Conservation (phyloP, 2,113 vertebrate genomes). For the Callorhinus ursinus region DNA sequence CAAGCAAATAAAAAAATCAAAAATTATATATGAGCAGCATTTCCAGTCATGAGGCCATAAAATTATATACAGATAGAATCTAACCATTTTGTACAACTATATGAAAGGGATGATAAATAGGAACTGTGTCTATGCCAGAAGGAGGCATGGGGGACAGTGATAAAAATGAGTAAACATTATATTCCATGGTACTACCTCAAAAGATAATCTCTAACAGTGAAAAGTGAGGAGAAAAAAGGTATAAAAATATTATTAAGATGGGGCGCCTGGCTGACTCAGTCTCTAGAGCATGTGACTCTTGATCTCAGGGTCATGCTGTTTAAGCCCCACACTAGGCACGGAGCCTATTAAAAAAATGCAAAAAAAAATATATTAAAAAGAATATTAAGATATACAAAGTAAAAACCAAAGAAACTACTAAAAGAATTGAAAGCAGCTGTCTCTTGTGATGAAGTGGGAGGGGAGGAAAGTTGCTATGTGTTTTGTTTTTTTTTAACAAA, state of each 20-base stretch:
- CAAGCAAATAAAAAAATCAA: background rate
- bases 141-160: background rate
- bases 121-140: background rate
- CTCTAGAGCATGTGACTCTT: background rate
- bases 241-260: background rate
- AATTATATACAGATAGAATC: background rate
- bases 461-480: background rate
- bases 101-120: background rate
- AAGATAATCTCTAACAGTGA: background rate
- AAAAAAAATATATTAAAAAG: background rate
- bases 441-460: background rate
- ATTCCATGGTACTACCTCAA: background rate
- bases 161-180: background rate
- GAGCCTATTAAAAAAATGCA: background rate
- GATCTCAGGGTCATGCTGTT: background rate
- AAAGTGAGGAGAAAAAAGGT: background rate
- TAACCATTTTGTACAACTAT: background rate
- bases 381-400: background rate
- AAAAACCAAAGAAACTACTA: background rate
- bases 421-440: background rate
- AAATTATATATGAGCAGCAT: background rate
- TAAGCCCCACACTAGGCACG: background rate
- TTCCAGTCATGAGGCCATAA: background rate
- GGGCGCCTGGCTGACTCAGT: background rate
- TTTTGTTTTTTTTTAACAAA: background rate